These are phyloP conservation scores for Distichodus sexfasciatus DNA, from an alignment of 2,797 vertebrate genomes.

Conservation along the genomic window DNA sequence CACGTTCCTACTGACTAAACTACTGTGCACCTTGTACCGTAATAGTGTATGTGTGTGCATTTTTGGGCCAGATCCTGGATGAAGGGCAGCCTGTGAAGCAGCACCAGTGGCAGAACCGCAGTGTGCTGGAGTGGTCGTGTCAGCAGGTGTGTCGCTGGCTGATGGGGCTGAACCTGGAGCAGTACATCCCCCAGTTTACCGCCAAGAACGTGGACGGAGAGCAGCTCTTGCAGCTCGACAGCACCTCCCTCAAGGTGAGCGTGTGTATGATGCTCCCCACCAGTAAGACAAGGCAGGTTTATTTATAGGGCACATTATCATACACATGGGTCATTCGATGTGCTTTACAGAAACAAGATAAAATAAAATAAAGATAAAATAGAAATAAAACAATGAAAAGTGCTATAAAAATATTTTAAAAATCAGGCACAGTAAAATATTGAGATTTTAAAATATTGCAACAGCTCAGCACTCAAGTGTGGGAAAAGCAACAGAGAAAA, in stretches of 20 bases:
- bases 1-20: not conserved
- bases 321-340: no score
- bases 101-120: conserved; percentile 78
- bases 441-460: no score
- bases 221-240: conserved; percentile 87
- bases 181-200: conserved; percentile 89
- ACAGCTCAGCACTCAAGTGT: no score
- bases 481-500: no score
- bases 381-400: no score
- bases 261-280: no score
- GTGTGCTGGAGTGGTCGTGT: conserved; percentile 85
- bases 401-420: no score
- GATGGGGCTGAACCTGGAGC: conserved; percentile 85
- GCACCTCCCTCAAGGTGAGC: conserved; percentile 86
- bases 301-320: no score
- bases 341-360: no score
- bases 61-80: conserved; percentile 80
- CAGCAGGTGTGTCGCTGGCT: conserved; percentile 94
- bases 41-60: not conserved
- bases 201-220: conserved; percentile 89
- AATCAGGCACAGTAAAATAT: no score
- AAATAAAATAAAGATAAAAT: no score
- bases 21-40: not conserved
- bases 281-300: no score
- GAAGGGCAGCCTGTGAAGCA: conserved; percentile 84